Evolutionary conservation across 64 coral and sea anemone genomes (phyloP).

Genomic region (Pocillopora damicornis): DNA sequence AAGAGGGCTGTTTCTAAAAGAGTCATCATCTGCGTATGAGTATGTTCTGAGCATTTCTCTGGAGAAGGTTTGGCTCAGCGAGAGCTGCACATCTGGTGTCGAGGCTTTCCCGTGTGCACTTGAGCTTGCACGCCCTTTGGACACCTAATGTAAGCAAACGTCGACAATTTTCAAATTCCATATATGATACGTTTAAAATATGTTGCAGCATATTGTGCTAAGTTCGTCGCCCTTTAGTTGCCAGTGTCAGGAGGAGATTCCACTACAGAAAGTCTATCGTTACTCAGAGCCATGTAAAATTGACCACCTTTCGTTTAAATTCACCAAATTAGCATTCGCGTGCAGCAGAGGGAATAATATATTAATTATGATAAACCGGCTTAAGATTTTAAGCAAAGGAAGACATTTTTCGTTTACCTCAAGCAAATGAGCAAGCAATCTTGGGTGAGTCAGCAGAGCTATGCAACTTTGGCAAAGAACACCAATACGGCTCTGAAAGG

Average conservation of each 20-base stretch:
- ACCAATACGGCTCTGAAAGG: constrained; percentile 54
- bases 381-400: not conserved
- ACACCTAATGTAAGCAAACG: not conserved
- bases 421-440: constrained; percentile 89
- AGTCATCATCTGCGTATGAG: constrained; percentile 82
- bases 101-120: not conserved
- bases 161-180: not conserved
- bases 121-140: constrained; percentile 4
- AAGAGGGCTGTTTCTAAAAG: constrained; percentile 74
- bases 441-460: constrained; percentile 75
- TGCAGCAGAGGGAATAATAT: no score
- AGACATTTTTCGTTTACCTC: constrained; percentile 50
- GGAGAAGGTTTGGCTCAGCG: constrained; percentile 72
- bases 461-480: constrained; percentile 88
- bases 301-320: no score
- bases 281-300: not conserved
- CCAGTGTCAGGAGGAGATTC: no score
- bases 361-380: not conserved
- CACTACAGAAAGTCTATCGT: not conserved
- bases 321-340: no score
- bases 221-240: no score
- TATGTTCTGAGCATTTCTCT: constrained; percentile 83
- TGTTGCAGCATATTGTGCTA: no score
- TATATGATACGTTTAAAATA: no score
- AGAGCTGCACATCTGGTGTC: constrained; percentile 28